Percentiles rank a stretch among this genome's conserved stretches.
phyloP scores from a whole-genome alignment of 2,888 invertebrate species.

The Netelia melanura region DNA sequence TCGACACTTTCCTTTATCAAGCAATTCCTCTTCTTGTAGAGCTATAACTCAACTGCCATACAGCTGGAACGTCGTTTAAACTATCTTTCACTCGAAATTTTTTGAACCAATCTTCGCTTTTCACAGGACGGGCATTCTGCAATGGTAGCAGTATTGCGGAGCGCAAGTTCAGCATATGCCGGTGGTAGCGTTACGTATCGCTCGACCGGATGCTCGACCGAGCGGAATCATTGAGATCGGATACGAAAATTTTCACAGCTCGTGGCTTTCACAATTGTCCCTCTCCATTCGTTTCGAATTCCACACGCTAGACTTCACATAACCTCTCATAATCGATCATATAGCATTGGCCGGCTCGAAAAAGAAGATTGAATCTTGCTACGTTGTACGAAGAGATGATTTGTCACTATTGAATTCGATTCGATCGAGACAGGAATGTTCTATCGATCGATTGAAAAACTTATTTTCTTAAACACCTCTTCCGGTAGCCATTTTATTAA shows the following conservation, averaged over 20 bases:
- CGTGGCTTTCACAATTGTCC: slow-evolving; percentile 62
- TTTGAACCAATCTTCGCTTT: slow-evolving; percentile 9
- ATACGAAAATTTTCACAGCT: slow-evolving; percentile 64
- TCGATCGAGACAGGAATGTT: neutral
- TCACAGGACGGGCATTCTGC: neutral
- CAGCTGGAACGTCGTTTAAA: neutral
- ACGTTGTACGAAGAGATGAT: neutral
- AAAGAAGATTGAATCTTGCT: neutral
- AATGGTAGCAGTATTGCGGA: neutral
- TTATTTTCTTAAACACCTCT: too few relatives aligned
- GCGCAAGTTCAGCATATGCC: slow-evolving; percentile 28
- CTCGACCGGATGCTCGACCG: slow-evolving; percentile 61
- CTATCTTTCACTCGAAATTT: slow-evolving; percentile 19
- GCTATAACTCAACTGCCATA: too few relatives aligned
- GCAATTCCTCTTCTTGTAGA: neutral
- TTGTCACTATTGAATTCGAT: slow-evolving; percentile 1
- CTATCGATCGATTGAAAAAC: too few relatives aligned
- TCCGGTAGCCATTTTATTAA: too few relatives aligned
- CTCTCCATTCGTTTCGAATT: slow-evolving; percentile 35
- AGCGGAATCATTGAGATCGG: slow-evolving; percentile 66
- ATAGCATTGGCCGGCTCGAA: neutral
- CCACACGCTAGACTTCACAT: slow-evolving; percentile 19
- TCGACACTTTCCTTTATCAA: too few relatives aligned
- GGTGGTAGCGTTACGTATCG: slow-evolving; percentile 25
- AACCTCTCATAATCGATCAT: slow-evolving; percentile 49